phyloP scores from a whole-genome alignment of 30 jellyfish, hydroid and myxozoan species.

The Euphysa ruthae region DNA sequence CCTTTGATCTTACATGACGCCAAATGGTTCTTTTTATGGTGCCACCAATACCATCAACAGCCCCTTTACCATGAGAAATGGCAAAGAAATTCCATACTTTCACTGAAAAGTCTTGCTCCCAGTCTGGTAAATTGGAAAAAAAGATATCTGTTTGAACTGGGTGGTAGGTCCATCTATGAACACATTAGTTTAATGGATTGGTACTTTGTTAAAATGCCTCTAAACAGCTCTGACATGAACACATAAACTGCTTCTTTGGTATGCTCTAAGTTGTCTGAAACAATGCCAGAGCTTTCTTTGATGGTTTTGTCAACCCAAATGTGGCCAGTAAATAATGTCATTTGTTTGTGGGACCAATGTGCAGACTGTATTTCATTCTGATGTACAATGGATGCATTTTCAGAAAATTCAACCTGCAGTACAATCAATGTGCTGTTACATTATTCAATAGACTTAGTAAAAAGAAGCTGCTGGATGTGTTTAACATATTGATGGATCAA shows the following conservation, averaged over 20 bases:
- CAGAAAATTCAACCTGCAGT: constrained; percentile 37
- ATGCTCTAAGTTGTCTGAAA: constrained; percentile 29
- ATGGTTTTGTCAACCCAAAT: constrained; percentile 31
- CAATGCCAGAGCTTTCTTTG: constrained; percentile 30
- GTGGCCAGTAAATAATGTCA: constrained; percentile 36
- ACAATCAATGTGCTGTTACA: constrained; percentile 24
- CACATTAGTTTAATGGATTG: constrained; percentile 7
- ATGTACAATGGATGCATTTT: constrained; percentile 19
- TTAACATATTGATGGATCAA: constrained; percentile 6
- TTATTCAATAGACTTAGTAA: constrained; percentile 17
- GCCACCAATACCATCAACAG: too few relatives aligned
- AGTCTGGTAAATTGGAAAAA: constrained; percentile 28
- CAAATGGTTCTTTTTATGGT: constrained; percentile 29
- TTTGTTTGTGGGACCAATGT: too few relatives aligned
- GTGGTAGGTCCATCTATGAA: constrained; percentile 31
- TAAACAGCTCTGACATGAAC: constrained; percentile 28
- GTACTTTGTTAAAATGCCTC: constrained; percentile 7
- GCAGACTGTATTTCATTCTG: constrained; percentile 67
- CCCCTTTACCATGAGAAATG: constrained; percentile 56
- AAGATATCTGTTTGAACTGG: constrained; percentile 32
- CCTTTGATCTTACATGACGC: constrained; percentile 23
- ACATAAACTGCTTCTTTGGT: constrained; percentile 35
- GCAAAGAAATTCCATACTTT: constrained; percentile 31
- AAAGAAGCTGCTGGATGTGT: constrained; percentile 25
- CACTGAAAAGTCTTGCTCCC: constrained; percentile 33